phyloP scores from a whole-genome alignment of 2,888 invertebrate species.

The Drosophila pegasa region DNA sequence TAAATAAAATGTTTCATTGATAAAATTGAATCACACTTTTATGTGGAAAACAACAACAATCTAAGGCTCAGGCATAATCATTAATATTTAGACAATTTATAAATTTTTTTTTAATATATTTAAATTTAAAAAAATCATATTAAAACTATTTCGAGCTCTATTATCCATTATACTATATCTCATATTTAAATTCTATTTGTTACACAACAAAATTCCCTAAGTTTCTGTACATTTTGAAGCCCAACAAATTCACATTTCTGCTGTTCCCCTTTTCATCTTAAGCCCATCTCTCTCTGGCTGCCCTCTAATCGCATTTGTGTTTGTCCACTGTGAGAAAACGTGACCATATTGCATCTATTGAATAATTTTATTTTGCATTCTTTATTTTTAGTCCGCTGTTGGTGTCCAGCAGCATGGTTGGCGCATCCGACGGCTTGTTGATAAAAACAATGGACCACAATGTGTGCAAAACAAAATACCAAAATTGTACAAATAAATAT shows the following conservation, averaged over 20 bases:
- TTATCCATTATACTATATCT: background rate
- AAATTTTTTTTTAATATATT: too few relatives aligned
- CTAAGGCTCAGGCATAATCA: too few relatives aligned
- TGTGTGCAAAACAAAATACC: conserved; percentile 57
- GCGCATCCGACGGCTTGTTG: conserved; percentile 52
- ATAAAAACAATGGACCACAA: conserved; percentile 68
- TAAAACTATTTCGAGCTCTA: background rate
- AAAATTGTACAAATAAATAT: conserved; percentile 59
- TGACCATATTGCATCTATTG: conserved; percentile 53
- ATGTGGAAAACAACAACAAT: too few relatives aligned
- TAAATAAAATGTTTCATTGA: too few relatives aligned
- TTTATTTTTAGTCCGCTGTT: conserved; percentile 16
- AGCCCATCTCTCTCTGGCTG: background rate
- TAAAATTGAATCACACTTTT: too few relatives aligned
- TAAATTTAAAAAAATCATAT: background rate
- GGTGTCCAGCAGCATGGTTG: conserved; percentile 32
- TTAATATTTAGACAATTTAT: too few relatives aligned
- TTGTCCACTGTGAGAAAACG: conserved; percentile 24
- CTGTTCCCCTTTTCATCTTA: conserved; percentile 1
- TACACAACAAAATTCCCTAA: background rate
- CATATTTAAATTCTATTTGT: background rate
- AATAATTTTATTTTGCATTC: conserved; percentile 28
- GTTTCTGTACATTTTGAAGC: background rate
- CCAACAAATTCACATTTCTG: background rate
- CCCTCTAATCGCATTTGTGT: conserved; percentile 32